A percentile compares a stretch with the other conserved stretches of the same genome.
Evolutionary conservation across 2,113 vertebrate species (phyloP).

Genomic region (Redunca redunca): DNA sequence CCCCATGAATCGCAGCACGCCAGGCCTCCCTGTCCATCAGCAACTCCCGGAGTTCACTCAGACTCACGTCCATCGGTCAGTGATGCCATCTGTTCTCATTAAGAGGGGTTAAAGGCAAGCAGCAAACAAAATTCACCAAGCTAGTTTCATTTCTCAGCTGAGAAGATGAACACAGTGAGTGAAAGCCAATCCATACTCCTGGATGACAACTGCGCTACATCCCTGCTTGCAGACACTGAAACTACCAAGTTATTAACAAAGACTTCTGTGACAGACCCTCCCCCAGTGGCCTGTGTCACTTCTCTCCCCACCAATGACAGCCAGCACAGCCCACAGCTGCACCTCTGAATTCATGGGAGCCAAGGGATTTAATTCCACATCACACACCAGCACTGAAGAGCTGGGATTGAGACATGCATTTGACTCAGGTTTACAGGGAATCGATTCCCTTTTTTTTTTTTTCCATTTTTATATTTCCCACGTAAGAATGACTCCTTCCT

Average conservation of each 20-base stretch:
- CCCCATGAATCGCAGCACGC: too few species aligned
- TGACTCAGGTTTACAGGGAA: background rate
- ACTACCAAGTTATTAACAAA: background rate
- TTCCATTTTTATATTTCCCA: background rate
- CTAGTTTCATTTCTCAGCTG: background rate
- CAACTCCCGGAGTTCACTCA: too few species aligned
- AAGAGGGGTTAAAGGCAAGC: background rate
- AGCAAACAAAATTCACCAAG: background rate
- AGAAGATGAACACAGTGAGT: background rate
- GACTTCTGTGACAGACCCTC: background rate
- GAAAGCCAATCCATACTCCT: constrained; percentile 34
- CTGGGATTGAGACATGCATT: background rate
- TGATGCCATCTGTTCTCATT: background rate
- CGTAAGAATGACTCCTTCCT: background rate
- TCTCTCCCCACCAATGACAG: constrained; percentile 34
- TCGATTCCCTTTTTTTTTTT: background rate
- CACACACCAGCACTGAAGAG: background rate
- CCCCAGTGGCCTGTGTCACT: background rate
- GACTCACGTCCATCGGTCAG: too few species aligned
- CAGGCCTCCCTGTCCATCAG: too few species aligned
- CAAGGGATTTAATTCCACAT: background rate
- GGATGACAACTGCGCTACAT: background rate
- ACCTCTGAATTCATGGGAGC: background rate
- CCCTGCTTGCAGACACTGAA: background rate
- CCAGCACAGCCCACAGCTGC: background rate